Base-by-base conservation (phyloP, 2,113 vertebrate species). In the Notiomystis cincta region DNA sequence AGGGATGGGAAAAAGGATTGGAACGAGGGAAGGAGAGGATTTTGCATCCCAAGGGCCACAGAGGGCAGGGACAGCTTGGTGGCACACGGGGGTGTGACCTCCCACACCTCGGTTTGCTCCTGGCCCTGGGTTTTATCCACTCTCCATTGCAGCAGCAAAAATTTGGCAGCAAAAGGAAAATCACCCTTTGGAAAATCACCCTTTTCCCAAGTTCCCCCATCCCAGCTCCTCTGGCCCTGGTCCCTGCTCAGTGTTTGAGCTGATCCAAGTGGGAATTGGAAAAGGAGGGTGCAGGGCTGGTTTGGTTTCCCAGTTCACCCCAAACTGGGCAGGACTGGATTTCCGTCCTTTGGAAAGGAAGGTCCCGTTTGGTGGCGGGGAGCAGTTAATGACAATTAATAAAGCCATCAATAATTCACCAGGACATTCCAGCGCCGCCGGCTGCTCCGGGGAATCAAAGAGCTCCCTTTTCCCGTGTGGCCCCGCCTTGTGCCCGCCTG, bases 131-230 rank as follows among this genome's bases (percentile, higher is more conserved):
- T 17, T 75, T 58, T 7, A 8, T 6, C 25, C 72, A 5, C 54
- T 37, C 54, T 8, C 11, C 18, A 1, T 5, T 37, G 42, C 42
- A 20, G 35, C 37, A 8, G 62, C 9, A 19, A 14, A 61, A 50
- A n/a, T 37, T 11, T 2, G 23, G 56, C 70, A 31, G 62, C 17
- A 38, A 38, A 30, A 58, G 35, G 20, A 37, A 69, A 66, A 62
- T 10, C 65, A 2, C 1, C 5, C 0, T 40, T 44, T 88, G 35
- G 20, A 37, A 69, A 66, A 62, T 10, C 65, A 2, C 1, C 5
- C 0, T 40, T 44, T 88, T 6, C 20, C 27, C n/a, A 2, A 15
- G 21, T 4, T 2, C 38, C 21, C 0, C 42, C 20, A 38, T 33
- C 38, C 7, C 24, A 6, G 47, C 38, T 57, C 9, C 8, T 19